phyloP scores from a whole-genome alignment of 2,113 vertebrate species.

The Eulacestoma nigropectus region DNA sequence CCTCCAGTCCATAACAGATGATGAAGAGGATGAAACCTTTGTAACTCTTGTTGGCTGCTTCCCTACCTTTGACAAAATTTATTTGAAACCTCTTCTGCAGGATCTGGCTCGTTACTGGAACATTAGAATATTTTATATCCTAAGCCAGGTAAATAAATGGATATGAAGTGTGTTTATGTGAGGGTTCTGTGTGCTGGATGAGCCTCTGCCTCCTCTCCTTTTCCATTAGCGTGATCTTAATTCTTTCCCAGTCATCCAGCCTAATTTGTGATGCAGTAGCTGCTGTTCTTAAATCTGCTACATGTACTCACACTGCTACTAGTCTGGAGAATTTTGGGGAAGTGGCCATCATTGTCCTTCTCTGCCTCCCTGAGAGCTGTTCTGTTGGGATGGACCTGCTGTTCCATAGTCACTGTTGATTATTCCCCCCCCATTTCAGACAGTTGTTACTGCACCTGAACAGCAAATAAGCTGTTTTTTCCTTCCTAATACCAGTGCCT shows the following conservation, averaged over 20 bases:
- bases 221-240: background rate
- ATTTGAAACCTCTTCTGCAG: slow-evolving; percentile 74
- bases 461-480: background rate
- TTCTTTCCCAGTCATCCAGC: background rate
- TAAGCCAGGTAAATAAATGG: slow-evolving; percentile 73
- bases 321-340: background rate
- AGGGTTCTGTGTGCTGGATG: background rate
- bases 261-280: background rate
- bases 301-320: background rate
- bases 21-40: slow-evolving; percentile 79
- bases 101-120: slow-evolving; percentile 78
- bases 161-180: background rate
- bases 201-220: background rate
- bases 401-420: background rate
- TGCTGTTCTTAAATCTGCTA: background rate
- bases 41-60: slow-evolving; percentile 78
- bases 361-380: background rate
- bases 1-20: slow-evolving; percentile 72
- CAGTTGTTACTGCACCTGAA: background rate
- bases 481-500: background rate
- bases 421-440: background rate
- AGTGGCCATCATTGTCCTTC: background rate
- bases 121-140: slow-evolving; percentile 70
- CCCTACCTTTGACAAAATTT: slow-evolving; percentile 72
- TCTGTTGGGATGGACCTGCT: background rate